Base-by-base conservation (phyloP, 2,888 invertebrate species). In the Malthinus flaveolus region DNA sequence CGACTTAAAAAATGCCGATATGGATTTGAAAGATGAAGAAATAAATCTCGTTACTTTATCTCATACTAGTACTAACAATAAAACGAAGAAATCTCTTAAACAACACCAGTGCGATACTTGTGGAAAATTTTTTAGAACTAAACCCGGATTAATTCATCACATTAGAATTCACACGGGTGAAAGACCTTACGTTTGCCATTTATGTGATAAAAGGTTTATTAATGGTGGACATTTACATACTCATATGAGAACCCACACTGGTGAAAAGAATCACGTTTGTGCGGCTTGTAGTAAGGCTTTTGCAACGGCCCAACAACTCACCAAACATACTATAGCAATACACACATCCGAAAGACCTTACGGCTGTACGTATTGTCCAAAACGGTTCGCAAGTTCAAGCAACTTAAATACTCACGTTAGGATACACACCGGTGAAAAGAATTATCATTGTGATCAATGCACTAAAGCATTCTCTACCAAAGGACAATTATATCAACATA, bases 371-470 rank as follows among this genome's bases (percentile, higher is more conserved):
- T 78, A 76, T 63, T 79, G 79, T 61, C 66, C 74, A n/a, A 78
- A 78, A 65, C 63, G 75, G 52, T 79, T 79, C 66, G 79, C 78
- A 7, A 78, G 76, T 66, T 78, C 78, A 1, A 78, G 78, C 59
- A 79, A 79, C 65, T 65, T 79, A 32, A 76, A 74, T 64, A 78
- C 79, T 11, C 79, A 79, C 61, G 71, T 74, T 12, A 74, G 75
- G 66, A 78, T 78, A 34, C 79, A 79, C 57, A 79, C 79, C 0
- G 79, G 79, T 0, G 78, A 78, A 60, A 79, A 79, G 62, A 78
- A 79, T 59, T 79, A 75, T 61, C 75, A 75, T 50, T 79, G 79
- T 62, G 78, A 78, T 63, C 73, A 77, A 57, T 79, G 79, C 58
- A 75, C 73, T 1, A 79, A 79, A 64, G 75, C 76, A 8, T 79